Percentiles rank a stretch among this genome's conserved stretches.
Conservation (phyloP, 2,113 vertebrate species). For the Onychostoma macrolepis region DNA sequence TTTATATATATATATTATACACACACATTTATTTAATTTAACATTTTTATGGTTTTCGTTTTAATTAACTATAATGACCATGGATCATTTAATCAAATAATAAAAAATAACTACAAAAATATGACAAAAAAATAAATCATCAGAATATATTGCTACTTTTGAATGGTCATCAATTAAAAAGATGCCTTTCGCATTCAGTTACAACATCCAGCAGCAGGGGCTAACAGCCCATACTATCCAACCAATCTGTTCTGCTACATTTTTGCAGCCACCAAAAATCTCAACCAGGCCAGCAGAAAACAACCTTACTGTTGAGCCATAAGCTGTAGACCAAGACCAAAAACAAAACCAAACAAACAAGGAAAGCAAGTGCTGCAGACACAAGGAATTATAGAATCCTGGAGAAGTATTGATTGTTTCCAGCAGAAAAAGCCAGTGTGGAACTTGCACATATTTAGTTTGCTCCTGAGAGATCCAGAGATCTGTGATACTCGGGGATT, state of each 20-base stretch:
- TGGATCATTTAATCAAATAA: background rate
- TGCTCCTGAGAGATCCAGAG: conserved; percentile 36
- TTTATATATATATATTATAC: too few relatives aligned
- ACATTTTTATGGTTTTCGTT: too few relatives aligned
- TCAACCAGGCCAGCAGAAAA: background rate
- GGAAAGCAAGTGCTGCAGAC: conserved; percentile 8
- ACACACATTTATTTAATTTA: too few relatives aligned
- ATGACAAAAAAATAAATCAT: background rate
- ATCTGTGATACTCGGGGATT: conserved; percentile 39
- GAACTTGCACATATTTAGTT: conserved; percentile 16
- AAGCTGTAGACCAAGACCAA: background rate
- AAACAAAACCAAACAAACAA: background rate
- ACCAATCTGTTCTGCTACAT: background rate
- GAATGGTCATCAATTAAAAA: background rate
- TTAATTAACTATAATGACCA: background rate
- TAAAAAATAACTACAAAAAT: too few relatives aligned
- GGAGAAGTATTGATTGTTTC: conserved; percentile 41
- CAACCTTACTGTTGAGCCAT: background rate
- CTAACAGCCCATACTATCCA: background rate
- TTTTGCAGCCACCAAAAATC: background rate
- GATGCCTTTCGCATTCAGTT: background rate
- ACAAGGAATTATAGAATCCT: conserved; percentile 1
- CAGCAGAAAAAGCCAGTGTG: conserved; percentile 36
- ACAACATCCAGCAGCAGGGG: background rate
- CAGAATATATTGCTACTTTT: background rate